Evolutionary conservation across 2,888 invertebrate species (phyloP), one percentile per base, ranked within the genome.

Genomic region (Nematopogon swammerdamellus): DNA sequence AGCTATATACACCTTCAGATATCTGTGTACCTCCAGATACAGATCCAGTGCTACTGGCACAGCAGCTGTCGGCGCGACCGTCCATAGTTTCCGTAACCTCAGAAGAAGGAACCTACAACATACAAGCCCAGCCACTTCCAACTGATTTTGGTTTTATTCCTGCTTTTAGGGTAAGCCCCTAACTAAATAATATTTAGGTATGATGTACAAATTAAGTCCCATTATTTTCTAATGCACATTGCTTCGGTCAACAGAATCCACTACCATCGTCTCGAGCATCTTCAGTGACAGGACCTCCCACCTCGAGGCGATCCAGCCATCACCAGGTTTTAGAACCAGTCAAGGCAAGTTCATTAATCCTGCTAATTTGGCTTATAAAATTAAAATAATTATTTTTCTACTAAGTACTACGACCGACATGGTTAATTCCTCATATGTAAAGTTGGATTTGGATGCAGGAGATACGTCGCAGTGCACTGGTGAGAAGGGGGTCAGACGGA

Each of bases 81-180:
- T 80, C 80, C 3, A 77, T 80, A 53, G 80, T 79, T 16, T 80
- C 80, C 1, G 68, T 79, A 19, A 68, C 76, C 30, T 79, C 79
- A 17, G 79, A 79, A 60, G 79, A 79, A 58, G 79, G 79, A 45
- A 63, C 64, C 51, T 69, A 70, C 50, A 72, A 58, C 49, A 55
- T 79, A 50, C 69, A 68, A 58, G 71, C 74, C 17, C 74, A 75
- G 52, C 75, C 79, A n/a, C 58, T 77, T 11, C 74, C 79, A 16
- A 64, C 67, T 19, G 77, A 79, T 56, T 79, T 79, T 55, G 70
- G 76, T 54, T 79, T 79, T 58, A 68, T 77, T n/a, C 77, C 79
- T 2, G 61, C 67, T 19, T 59, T 75, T 18, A 77, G 73, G 60
- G 77, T 72, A 55, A 49, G 51, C 54, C 45, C n/a, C n/a, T n/a